Evolutionary conservation across 2,113 vertebrate species (phyloP).

Genomic region (Bos taurus): DNA sequence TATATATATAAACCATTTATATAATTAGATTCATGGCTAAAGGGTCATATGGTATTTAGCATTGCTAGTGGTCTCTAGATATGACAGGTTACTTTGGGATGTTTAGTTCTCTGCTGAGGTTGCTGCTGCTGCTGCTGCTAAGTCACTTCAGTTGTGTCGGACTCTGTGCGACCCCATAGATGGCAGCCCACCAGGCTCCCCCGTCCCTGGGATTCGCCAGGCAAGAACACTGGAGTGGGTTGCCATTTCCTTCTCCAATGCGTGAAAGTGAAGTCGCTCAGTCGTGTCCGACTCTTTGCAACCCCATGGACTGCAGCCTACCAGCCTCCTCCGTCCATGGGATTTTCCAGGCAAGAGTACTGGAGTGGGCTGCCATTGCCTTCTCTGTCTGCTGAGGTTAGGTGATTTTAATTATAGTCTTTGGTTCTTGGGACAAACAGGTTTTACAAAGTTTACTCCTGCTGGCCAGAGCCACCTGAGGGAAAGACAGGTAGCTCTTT

Average conservation of each 20-base stretch:
- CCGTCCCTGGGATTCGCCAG: too few relatives aligned
- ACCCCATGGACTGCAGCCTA: too few relatives aligned
- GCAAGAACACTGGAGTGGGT: too few relatives aligned
- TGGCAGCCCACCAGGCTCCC: too few relatives aligned
- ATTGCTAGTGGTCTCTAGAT: neutral
- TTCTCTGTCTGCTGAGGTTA: neutral
- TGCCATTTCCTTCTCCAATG: too few relatives aligned
- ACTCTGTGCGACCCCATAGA: too few relatives aligned
- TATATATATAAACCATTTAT: neutral
- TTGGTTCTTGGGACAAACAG: neutral
- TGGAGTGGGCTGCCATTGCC: too few relatives aligned
- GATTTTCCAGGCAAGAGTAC: too few relatives aligned
- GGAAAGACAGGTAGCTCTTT: neutral
- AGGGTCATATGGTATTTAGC: neutral
- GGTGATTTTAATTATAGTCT: neutral
- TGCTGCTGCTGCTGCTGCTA: neutral
- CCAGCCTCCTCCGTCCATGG: too few relatives aligned
- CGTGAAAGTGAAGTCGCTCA: too few relatives aligned
- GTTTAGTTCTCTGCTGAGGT: neutral
- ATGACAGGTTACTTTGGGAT: neutral
- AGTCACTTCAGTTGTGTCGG: rapidly evolving
- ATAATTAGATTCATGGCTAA: neutral
- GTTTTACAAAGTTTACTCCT: neutral
- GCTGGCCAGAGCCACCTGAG: neutral
- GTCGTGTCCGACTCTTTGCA: rapidly evolving